Percentiles rank a stretch among this genome's conserved stretches.
Evolutionary conservation across 2,797 vertebrate genomes (phyloP).

Genomic region (Sebastes matsubarae): DNA sequence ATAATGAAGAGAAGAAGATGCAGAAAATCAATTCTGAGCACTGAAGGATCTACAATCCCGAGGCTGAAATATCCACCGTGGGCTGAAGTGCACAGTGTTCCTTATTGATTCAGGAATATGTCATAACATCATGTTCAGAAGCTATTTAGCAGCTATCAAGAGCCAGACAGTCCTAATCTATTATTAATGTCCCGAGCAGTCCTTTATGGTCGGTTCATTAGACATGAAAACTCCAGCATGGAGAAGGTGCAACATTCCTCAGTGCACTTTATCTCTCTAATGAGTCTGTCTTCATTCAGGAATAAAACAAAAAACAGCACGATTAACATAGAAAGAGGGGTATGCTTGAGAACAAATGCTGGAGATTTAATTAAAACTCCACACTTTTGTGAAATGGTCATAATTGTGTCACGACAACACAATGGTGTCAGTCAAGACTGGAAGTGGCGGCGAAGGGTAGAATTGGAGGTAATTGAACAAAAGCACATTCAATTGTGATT

Average conservation of each 20-base stretch:
- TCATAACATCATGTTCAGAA: slow-evolving; percentile 64
- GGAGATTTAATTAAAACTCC: slow-evolving; percentile 21
- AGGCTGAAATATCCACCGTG: slow-evolving; percentile 4
- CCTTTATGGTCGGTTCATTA: slow-evolving; percentile 58
- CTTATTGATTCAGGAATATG: slow-evolving; percentile 60
- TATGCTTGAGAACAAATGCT: neutral
- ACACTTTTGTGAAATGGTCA: neutral
- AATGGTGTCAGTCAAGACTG: slow-evolving; percentile 9
- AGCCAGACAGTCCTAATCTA: slow-evolving; percentile 64
- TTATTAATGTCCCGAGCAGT: slow-evolving; percentile 66
- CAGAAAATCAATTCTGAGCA: slow-evolving; percentile 46
- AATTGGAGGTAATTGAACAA: neutral
- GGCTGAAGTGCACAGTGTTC: slow-evolving; percentile 20
- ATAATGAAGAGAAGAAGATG: slow-evolving; percentile 29
- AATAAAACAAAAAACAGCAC: neutral
- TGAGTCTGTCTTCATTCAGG: neutral
- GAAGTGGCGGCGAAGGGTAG: neutral
- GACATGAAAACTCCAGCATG: slow-evolving; percentile 50
- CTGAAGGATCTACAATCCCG: slow-evolving; percentile 13
- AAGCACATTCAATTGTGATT: neutral
- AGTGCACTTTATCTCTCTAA: neutral
- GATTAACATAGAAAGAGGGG: neutral
- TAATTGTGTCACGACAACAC: slow-evolving; percentile 1
- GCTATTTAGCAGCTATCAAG: slow-evolving; percentile 58
- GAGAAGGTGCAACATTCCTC: slow-evolving; percentile 15